Evolutionary conservation across 1,140 invertebrate genomes (phyloP).

Genomic region (Rhyzopertha dominica): DNA sequence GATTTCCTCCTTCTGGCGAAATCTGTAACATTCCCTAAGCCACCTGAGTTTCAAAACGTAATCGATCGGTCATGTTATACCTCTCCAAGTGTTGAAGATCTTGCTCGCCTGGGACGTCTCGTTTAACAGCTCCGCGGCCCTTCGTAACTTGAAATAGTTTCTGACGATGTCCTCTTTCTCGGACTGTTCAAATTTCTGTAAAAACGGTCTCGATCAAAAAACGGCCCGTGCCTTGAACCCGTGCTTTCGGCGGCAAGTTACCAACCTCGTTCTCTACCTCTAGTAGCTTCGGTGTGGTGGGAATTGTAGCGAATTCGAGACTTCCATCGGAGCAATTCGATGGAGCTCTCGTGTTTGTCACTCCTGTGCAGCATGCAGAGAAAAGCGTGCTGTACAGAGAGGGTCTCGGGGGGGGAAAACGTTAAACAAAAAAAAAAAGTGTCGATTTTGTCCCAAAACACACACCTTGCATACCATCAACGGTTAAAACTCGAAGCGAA

Average conservation of each 20-base stretch:
- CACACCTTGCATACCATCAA: conserved; percentile 30
- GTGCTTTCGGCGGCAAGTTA: no score
- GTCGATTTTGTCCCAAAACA: conserved; percentile 22
- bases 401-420: conserved; percentile 20
- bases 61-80: conserved; percentile 26
- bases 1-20: conserved; percentile 32
- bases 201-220: no score
- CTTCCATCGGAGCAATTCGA: no score
- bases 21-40: conserved; percentile 33
- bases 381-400: no score
- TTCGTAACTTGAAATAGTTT: conserved; percentile 62
- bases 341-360: no score
- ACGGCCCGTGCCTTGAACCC: no score
- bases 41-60: neutral
- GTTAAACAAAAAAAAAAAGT: conserved; percentile 12
- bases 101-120: conserved; percentile 45
- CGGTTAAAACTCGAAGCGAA: conserved; percentile 16
- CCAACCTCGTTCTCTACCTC: no score
- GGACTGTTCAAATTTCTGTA: conserved; percentile 55
- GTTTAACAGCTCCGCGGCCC: conserved; percentile 56
- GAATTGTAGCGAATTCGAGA: no score
- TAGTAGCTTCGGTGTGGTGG: no score
- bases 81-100: conserved; percentile 51
- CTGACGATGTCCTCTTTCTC: conserved; percentile 61
- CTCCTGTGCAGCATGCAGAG: no score